These are phyloP conservation scores for Carlito syrichta DNA, from an alignment of 2,113 vertebrate species.

Conservation along the genomic window DNA sequence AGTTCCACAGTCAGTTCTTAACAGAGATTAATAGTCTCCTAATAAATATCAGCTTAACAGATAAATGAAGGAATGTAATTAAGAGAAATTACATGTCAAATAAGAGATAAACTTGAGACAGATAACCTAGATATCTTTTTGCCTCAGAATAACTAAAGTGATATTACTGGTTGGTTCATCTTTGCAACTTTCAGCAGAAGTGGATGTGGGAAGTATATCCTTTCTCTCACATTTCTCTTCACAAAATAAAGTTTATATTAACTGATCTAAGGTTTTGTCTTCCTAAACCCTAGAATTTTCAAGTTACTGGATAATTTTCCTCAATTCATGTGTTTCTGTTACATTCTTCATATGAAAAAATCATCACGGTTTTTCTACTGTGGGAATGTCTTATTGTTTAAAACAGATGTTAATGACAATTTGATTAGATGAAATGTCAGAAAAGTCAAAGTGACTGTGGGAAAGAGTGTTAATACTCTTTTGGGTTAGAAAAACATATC, in stretches of 20 bases:
- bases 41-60: not conserved
- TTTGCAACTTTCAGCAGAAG: not conserved
- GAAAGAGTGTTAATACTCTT: conserved; percentile 59
- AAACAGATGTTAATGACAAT: conserved; percentile 72
- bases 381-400: conserved; percentile 51
- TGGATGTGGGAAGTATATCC: not conserved
- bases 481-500: conserved; percentile 53
- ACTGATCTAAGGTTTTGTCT: not conserved
- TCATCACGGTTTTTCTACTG: conserved; percentile 50
- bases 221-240: not conserved
- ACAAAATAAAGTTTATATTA: not conserved
- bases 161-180: not conserved
- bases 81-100: not conserved
- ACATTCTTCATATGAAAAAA: conserved; percentile 58
- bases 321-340: not conserved
- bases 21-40: not conserved
- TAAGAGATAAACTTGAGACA: not conserved
- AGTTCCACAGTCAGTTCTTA: not conserved
- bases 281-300: not conserved
- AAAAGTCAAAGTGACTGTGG: conserved; percentile 63
- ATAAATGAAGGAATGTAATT: not conserved
- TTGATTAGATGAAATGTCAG: conserved; percentile 51
- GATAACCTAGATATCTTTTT: not conserved
- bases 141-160: not conserved
- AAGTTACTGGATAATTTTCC: not conserved